These are phyloP conservation scores for Eptesicus fuscus DNA, from an alignment of 2,113 vertebrate genomes.

Conservation along the genomic window DNA sequence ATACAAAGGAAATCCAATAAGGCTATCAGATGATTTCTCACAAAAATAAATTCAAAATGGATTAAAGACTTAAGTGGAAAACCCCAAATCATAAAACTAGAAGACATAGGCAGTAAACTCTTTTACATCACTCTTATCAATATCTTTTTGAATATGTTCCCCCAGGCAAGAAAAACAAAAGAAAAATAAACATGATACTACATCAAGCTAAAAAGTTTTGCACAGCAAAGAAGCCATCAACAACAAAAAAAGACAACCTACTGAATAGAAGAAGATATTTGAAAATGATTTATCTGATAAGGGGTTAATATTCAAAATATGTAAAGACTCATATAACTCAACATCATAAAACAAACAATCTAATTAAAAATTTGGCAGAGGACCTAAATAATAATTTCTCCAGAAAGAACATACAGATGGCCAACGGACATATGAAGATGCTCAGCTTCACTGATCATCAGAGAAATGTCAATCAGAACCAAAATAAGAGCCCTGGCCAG, in stretches of 20 bases:
- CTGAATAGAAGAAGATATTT: too few species aligned
- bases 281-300: neutral
- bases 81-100: neutral
- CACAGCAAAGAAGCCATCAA: neutral
- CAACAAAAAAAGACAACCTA: neutral
- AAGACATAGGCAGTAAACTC: neutral
- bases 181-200: neutral
- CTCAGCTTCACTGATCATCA: neutral
- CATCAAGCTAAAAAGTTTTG: neutral
- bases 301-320: neutral
- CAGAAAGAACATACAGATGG: neutral
- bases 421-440: neutral
- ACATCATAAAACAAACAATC: neutral
- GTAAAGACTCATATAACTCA: neutral
- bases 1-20: neutral
- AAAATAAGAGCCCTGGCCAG: too few species aligned
- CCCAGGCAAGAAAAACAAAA: neutral
- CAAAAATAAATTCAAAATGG: neutral
- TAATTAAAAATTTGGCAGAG: neutral
- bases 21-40: neutral
- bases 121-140: neutral
- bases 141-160: neutral
- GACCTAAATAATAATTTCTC: neutral
- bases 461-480: neutral
- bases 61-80: neutral